Conservation (phyloP, 37 sponge, comb jelly and placozoan species). For the Hormiphora californensis region DNA sequence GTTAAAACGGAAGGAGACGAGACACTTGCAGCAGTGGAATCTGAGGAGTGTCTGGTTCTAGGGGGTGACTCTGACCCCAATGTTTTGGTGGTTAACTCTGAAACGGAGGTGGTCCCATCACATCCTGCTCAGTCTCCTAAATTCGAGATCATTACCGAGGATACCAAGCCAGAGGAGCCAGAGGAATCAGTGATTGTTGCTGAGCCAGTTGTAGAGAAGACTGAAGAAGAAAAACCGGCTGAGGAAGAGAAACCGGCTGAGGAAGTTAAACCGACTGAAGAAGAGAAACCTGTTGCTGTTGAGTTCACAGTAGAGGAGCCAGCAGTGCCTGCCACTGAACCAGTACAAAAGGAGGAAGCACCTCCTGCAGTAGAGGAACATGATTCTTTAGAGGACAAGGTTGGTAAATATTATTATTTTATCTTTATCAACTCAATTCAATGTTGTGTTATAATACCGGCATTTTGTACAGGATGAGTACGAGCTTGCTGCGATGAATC, state of each 20-base stretch:
- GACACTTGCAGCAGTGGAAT: neutral
- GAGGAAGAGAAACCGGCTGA: neutral
- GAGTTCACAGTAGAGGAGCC: too few relatives aligned
- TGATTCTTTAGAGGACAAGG: too few relatives aligned
- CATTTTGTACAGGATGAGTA: too few relatives aligned
- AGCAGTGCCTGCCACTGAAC: too few relatives aligned
- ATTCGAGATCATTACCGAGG: neutral
- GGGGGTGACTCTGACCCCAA: neutral
- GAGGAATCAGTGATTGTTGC: too few relatives aligned
- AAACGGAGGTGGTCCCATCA: slow-evolving; percentile 25
- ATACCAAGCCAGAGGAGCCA: neutral
- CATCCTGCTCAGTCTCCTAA: slow-evolving; percentile 12
- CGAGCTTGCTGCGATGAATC: neutral
- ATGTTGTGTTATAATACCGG: too few relatives aligned
- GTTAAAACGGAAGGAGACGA: neutral
- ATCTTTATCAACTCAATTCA: too few relatives aligned
- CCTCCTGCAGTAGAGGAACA: too few relatives aligned
- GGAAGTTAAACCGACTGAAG: neutral
- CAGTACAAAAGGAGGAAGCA: too few relatives aligned
- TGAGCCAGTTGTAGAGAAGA: too few relatives aligned
- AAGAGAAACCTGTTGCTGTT: too few relatives aligned
- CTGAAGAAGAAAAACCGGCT: neutral
- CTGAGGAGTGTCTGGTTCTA: slow-evolving; percentile 40
- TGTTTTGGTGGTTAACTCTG: slow-evolving; percentile 35
- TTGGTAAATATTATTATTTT: too few relatives aligned